Evolutionary conservation across 1,140 invertebrate genomes (phyloP), one percentile per base, ranked within the genome.

Genomic region (Trichoplusia ni): DNA sequence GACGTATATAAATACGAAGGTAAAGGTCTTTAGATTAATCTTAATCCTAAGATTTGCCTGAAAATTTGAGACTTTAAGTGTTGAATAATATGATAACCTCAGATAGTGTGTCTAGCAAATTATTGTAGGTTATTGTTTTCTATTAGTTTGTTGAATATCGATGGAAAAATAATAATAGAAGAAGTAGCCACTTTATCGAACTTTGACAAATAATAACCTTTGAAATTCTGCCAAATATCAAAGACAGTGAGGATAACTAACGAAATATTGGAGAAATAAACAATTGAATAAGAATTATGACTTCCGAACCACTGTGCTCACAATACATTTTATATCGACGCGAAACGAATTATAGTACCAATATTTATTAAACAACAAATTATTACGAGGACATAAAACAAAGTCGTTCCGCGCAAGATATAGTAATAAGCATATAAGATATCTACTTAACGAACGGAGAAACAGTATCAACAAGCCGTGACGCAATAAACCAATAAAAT

Each of bases 401-500:
- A n/a, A n/a, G n/a, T n/a, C n/a, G n/a, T n/a, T 29, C 16, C 13
- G 56, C 40, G 40, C 46, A 60, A 23, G 33, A 59, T 40, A 59
- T 18, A 19, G 54, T 59, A 44, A 59, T 59, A 59, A 59, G 54
- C 53, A 58, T 38, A 19, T 7, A 18, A 31, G n/a, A 58, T 51
- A 51, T 54, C 33, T 35, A 47, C 56, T 60, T 37, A 60, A 46
- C 42, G 40, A 60, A 63, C 73, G 79, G 77, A 84, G 77, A 74
- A 29, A 31, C 25, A 25, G 25, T 69, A 44, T 75, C 82, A 85
- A 86, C 80, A 86, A 70, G 70, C 77, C 86, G 75, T 83, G 69
- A 79, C 80, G 72, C 73, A 80, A 77, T 89, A 89, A 86, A 85
- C 86, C 83, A 86, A 89, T 86, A 86, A 89, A 89, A 81, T 68